Conservation (phyloP, 2,113 vertebrate genomes). For the Nyctereutes procyonoides region DNA sequence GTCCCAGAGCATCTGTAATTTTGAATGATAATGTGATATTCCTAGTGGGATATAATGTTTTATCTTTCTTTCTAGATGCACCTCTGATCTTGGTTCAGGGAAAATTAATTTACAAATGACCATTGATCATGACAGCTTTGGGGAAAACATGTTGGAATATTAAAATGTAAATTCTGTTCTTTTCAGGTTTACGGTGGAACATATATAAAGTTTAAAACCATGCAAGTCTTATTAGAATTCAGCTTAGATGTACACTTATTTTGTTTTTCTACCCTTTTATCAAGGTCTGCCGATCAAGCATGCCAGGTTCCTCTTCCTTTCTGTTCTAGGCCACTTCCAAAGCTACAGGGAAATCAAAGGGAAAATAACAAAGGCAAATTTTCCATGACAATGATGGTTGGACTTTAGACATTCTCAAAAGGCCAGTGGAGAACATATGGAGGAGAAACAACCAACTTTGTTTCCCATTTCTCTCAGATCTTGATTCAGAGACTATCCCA, state of each 20-base stretch:
- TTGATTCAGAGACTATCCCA: neutral
- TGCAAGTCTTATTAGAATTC: neutral
- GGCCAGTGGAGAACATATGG: neutral
- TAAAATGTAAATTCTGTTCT: neutral
- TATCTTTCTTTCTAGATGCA: neutral
- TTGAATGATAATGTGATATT: neutral
- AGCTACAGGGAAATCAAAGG: neutral
- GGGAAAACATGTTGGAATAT: neutral
- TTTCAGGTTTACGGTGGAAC: neutral
- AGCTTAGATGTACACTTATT: neutral
- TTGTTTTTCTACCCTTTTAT: neutral
- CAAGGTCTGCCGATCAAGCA: neutral
- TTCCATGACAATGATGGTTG: neutral
- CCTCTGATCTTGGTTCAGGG: neutral
- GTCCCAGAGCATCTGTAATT: conserved; percentile 3
- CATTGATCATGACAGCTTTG: neutral
- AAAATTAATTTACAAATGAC: neutral
- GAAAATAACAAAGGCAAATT: neutral
- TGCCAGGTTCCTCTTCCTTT: neutral
- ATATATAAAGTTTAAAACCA: neutral
- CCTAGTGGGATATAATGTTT: neutral
- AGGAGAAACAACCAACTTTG: neutral
- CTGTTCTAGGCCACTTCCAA: neutral
- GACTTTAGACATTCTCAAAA: neutral
- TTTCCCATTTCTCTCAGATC: neutral